Evolutionary conservation across 2,888 invertebrate species (phyloP).

Genomic region (Lasioglossum calceatum): DNA sequence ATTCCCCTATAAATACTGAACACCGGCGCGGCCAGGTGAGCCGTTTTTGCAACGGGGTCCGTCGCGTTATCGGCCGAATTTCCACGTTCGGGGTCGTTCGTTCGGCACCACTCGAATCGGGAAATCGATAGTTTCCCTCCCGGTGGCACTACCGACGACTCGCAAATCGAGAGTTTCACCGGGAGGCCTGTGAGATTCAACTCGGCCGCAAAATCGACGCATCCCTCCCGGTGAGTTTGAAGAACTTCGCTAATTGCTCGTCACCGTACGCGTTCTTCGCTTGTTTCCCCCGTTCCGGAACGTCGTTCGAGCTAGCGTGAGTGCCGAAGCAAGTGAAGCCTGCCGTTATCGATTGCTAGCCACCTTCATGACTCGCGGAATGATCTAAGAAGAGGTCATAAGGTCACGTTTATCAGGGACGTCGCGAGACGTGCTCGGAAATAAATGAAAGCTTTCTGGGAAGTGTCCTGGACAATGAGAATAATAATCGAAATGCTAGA

Average conservation of each 20-base stretch:
- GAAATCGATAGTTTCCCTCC: constrained; percentile 44
- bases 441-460: not conserved
- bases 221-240: constrained; percentile 37
- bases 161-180: constrained; percentile 18
- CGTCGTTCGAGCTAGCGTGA: not conserved
- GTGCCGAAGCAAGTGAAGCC: not conserved
- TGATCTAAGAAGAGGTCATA: not conserved
- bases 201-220: not conserved
- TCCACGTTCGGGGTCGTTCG: constrained; percentile 22
- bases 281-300: not conserved
- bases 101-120: constrained; percentile 11
- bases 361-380: not conserved
- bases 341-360: not conserved
- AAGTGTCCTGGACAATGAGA: too few species aligned
- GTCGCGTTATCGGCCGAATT: constrained; percentile 23
- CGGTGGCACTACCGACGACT: not conserved
- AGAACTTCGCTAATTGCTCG: constrained; percentile 55
- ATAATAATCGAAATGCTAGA: not conserved
- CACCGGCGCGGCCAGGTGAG: not conserved
- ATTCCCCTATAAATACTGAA: constrained; percentile 30
- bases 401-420: not conserved
- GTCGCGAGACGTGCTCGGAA: not conserved
- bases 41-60: not conserved
- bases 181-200: constrained; percentile 3
- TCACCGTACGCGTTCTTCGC: not conserved